phyloP scores from a whole-genome alignment of 2,797 vertebrate genomes.

The Psittacula echo region DNA sequence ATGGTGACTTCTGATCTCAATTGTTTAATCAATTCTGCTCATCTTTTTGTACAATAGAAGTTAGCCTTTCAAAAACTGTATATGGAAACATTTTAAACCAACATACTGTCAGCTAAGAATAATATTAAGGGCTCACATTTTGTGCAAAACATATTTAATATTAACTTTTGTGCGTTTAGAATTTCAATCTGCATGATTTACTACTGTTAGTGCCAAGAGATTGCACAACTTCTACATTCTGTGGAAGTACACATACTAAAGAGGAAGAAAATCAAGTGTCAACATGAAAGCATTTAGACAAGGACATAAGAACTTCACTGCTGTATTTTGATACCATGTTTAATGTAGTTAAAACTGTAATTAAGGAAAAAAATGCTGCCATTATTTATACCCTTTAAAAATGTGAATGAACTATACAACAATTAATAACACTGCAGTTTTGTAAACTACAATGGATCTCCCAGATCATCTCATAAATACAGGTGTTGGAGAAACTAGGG shows the following conservation, averaged over 20 bases:
- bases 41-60: not conserved
- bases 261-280: not conserved
- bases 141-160: not conserved
- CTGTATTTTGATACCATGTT: not conserved
- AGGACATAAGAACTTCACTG: not conserved
- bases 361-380: not conserved
- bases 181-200: not conserved
- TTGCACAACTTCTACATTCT: not conserved
- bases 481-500: not conserved
- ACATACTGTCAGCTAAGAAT: not conserved
- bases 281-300: not conserved
- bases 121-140: not conserved
- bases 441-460: not conserved
- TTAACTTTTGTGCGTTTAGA: not conserved
- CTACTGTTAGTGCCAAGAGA: not conserved
- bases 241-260: not conserved
- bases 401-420: not conserved
- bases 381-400: not conserved
- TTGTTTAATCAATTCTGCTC: constrained; percentile 14
- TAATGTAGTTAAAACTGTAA: not conserved
- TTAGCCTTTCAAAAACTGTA: not conserved
- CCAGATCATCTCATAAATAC: not conserved
- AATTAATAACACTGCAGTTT: not conserved
- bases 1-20: not conserved
- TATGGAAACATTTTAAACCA: not conserved